Evolutionary conservation across 35 echinoderm and acorn worm species (phyloP), one percentile per base, ranked within the genome.

Genomic region (Acanthaster planci): DNA sequence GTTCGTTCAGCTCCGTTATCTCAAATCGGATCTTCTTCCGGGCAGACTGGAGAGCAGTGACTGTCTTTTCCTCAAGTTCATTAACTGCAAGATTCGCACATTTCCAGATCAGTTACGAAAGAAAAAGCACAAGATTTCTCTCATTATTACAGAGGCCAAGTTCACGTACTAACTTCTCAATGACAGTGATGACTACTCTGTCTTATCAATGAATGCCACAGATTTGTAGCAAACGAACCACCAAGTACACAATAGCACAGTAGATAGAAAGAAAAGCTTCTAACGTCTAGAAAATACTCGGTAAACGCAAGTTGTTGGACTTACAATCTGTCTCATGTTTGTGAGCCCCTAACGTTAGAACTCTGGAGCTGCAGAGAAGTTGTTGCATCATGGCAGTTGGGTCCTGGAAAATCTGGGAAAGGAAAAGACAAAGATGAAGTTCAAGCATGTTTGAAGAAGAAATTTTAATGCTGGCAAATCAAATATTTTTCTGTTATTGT

Each of bases 311-410:
- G 4, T 47, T 47, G 4, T 47, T 47, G 17, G 27, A 93, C 95
- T 98, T 91, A 94, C 91, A 93, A 37, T 98, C 95, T 82, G 95
- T 98, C 89, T 98, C 95, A 80, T 98, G 95, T 91, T 93, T 98
- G 80, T 98, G 88, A 5, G 95, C 79, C 51, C 95, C 95, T 1
- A 98, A 55, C 21, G 95, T 98, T 59, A 98, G 76, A 18, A 84
- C 80, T 82, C 91, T 80, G 9, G 92, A 87, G 42, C 80, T 90
- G 31, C 85, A 83, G 0, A 94, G 82, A 16, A 94, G 86, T 39
- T 98, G 95, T 29, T 98, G 95, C 88, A 98, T 98, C 95, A 98
- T 98, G 8, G 87, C 85, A 12, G 95, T 98, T 23, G 95, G 95
- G 40, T 94, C 91, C 84, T 94, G 92, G 55, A 98, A 98, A 38